Evolutionary conservation across 2,888 invertebrate species (phyloP), one percentile per base, ranked within the genome.

Genomic region (Crossocerus cetratus): DNA sequence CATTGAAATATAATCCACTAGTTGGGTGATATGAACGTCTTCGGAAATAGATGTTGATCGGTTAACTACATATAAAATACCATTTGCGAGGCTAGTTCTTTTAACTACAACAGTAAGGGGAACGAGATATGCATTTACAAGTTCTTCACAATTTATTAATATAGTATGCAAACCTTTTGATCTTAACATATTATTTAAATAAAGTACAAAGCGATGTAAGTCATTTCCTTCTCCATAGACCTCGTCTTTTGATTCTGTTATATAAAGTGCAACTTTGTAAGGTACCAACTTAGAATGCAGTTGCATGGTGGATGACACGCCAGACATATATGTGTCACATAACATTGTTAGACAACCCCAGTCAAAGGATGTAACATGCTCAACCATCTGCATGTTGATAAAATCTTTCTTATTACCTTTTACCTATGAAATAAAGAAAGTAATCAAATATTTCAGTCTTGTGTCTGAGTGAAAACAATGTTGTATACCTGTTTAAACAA

Each of bases 231-330:
- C 81, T 43, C 81, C 74, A 23, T 86, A 84, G 2, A 65, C 70
- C 49, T 88, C 83, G 72, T 88, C 87, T 84, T 92, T 92, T 90
- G 87, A 89, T 72, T 79, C 86, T 23, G 92, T 86, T 60, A 93
- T 88, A 20, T 93, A 92, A 87, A 96, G 93, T 58, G 93, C 92
- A 72, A 95, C 93, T 91, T 96, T 96, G 85, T 94, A 96, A 0
- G 96, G 96, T 14, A 95, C 93, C 70, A 96, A 91, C 90, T 93
- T 94, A 69, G 94, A 92, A 85, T 96, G 95, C 54, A 95, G 91
- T 72, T 92, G 91, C 59, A 94, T 89, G 76, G 90, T 87, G 69
- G 91, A 92, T 74, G 92, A 86, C 44, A 86, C 84, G 2, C 71
- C 32, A n/a, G 61, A 54, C 43, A 81, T 81, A 59, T 80, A 84